Percentiles rank a stretch among this genome's conserved stretches.
Conservation (phyloP, 2,888 invertebrate genomes). For the Hypena proboscidalis region DNA sequence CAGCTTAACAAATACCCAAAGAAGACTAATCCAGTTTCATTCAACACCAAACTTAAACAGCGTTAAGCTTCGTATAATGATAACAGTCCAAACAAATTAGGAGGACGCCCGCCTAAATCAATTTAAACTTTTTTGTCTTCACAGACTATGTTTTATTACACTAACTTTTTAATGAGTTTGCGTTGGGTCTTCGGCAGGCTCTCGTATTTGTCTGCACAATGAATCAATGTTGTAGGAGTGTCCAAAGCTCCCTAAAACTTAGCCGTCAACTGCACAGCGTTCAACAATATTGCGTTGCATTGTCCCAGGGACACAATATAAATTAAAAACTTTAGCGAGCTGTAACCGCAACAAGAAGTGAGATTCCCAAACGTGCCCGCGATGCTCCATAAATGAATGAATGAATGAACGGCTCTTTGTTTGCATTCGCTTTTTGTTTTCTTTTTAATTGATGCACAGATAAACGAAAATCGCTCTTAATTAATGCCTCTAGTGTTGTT, state of each 20-base stretch:
- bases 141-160: conserved; percentile 15
- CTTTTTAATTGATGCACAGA: conserved; percentile 21
- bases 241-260: conserved; percentile 31
- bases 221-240: conserved; percentile 35
- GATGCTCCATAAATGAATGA: conserved; percentile 11
- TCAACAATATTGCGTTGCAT: conserved; percentile 40
- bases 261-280: conserved; percentile 26
- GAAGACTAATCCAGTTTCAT: conserved; percentile 11
- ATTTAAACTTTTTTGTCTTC: conserved; percentile 29
- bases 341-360: conserved; percentile 47
- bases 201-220: conserved; percentile 16
- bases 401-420: conserved; percentile 41
- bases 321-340: conserved; percentile 54
- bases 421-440: conserved; percentile 38
- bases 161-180: conserved; percentile 35
- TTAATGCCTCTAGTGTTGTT: conserved; percentile 5
- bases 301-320: conserved; percentile 49
- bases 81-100: conserved; percentile 21
- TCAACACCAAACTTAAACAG: conserved; percentile 27
- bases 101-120: conserved; percentile 17
- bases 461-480: conserved; percentile 21
- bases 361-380: conserved; percentile 37
- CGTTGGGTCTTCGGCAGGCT: conserved; percentile 11
- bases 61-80: conserved; percentile 25
- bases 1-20: too few relatives aligned